phyloP scores from a whole-genome alignment of 2,888 invertebrate species.

The Embidobia sp. region DNA sequence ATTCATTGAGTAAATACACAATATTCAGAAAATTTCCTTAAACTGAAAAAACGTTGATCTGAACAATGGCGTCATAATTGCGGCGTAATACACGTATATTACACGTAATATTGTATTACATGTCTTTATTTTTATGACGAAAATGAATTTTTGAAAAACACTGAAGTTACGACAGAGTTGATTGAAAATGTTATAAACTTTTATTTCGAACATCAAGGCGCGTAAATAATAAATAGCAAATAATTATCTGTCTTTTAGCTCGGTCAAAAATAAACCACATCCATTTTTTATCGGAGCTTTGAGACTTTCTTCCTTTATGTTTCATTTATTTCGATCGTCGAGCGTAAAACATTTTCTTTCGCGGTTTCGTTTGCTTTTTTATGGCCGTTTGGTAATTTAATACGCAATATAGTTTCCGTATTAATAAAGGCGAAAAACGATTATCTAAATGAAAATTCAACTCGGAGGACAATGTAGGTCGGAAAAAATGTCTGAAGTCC shows the following conservation, averaged over 20 bases:
- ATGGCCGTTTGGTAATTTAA: slow-evolving; percentile 1
- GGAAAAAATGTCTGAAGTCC: not conserved
- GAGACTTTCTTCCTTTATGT: not conserved
- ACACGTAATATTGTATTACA: too few relatives aligned
- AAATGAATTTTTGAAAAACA: too few relatives aligned
- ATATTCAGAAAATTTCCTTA: too few relatives aligned
- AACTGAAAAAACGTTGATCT: too few relatives aligned
- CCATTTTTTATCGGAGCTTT: slow-evolving; percentile 1
- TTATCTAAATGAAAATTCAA: slow-evolving; percentile 1
- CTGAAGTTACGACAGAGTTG: too few relatives aligned
- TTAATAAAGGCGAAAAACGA: not conserved
- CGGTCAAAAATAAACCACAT: not conserved
- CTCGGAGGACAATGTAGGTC: not conserved
- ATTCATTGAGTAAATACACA: too few relatives aligned
- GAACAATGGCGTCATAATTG: too few relatives aligned
- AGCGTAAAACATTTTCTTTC: not conserved
- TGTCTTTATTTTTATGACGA: too few relatives aligned
- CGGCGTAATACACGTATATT: too few relatives aligned
- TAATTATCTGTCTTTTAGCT: not conserved
- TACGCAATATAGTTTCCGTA: not conserved
- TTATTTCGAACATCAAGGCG: not conserved
- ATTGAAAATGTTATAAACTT: too few relatives aligned
- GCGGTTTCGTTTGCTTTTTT: not conserved
- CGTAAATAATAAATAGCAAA: not conserved
- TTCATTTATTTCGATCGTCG: not conserved